Conservation (phyloP, 1,140 invertebrate species). For the Caerostris darwini region DNA sequence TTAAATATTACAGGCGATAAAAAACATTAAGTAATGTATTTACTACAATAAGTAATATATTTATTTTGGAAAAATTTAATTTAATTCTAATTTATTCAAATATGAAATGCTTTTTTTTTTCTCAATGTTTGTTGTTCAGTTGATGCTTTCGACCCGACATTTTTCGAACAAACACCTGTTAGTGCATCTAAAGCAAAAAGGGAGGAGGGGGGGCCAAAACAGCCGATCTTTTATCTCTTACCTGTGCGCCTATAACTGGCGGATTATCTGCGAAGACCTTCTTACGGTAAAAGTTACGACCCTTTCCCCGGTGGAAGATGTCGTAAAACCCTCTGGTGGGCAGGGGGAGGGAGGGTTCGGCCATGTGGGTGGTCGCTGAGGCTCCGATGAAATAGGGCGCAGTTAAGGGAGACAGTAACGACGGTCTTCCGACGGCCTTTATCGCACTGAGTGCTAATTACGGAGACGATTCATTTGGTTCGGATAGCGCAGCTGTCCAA, state of each 20-base stretch:
- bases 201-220: neutral
- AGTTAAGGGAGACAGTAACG: neutral
- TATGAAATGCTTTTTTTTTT: no score
- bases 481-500: no score
- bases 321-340: neutral
- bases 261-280: neutral
- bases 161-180: neutral
- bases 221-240: neutral
- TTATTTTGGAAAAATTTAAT: no score
- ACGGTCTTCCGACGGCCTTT: neutral
- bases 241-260: neutral
- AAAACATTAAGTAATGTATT: no score
- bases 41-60: no score
- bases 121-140: no score
- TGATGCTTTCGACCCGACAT: no score
- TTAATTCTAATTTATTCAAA: no score
- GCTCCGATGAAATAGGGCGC: neutral
- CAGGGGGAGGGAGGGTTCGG: neutral
- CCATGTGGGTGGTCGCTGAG: neutral
- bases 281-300: neutral
- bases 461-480: neutral
- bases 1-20: no score
- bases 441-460: conserved; percentile 26
- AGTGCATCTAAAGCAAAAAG: neutral
- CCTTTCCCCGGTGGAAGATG: neutral